Conservation (phyloP, 2,888 invertebrate genomes). For the Chalcis sispes region DNA sequence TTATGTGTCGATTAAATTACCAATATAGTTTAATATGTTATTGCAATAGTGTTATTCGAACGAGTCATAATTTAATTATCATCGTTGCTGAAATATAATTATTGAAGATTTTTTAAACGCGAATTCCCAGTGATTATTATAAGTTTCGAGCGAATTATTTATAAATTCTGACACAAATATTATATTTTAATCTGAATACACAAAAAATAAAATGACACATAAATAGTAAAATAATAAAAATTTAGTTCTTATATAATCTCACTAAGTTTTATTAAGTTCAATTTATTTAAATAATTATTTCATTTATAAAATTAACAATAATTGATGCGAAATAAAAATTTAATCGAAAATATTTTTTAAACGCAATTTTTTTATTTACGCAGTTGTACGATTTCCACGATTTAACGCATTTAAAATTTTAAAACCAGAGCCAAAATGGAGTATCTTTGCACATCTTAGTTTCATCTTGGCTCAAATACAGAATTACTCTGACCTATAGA, state of each 20-base stretch:
- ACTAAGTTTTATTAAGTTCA: too few relatives aligned
- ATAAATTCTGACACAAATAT: neutral
- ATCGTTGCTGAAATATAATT: too few relatives aligned
- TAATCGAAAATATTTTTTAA: neutral
- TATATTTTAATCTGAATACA: neutral
- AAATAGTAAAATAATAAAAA: too few relatives aligned
- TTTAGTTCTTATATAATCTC: too few relatives aligned
- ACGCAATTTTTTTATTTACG: neutral
- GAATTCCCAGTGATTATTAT: neutral
- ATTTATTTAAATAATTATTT: too few relatives aligned
- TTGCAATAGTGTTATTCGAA: too few relatives aligned
- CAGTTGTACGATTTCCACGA: neutral
- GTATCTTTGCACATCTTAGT: constrained; percentile 29
- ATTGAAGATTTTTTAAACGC: too few relatives aligned
- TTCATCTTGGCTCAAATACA: constrained; percentile 41
- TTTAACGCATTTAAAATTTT: constrained; percentile 14
- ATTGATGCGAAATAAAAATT: neutral
- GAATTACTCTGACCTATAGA: constrained; percentile 34
- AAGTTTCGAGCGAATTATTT: neutral
- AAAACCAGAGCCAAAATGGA: constrained; percentile 20
- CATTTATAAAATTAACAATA: too few relatives aligned
- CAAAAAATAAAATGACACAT: too few relatives aligned
- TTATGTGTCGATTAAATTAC: too few relatives aligned
- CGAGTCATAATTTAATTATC: too few relatives aligned
- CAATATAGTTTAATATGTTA: too few relatives aligned